Evolutionary conservation across 2,888 invertebrate genomes (phyloP), one percentile per base, ranked within the genome.

Genomic region (Cacoxenus indagator): DNA sequence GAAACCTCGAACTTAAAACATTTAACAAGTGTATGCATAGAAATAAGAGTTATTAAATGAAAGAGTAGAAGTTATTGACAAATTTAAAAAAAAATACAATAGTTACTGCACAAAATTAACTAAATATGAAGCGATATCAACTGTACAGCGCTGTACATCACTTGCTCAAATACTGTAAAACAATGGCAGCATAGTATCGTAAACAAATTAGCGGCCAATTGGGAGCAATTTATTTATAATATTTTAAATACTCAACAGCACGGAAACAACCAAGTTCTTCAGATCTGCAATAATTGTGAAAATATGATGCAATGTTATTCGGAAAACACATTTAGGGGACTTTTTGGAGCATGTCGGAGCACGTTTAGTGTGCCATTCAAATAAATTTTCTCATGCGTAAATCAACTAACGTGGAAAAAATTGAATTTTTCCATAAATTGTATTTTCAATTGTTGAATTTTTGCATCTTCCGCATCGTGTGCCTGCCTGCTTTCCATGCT

Each of bases 321-420:
- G 19, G 5, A 51, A 9, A 22, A 8, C 17, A 9, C 17, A 51
- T 51, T 51, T 51, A 22, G 17, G 22, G n/a, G n/a, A 43, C 11
- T 55, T 55, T 1, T 4, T 26, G 26, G 26, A 26, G 55, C 55
- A 55, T 26, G 26, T 55, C 26, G 27, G 24, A 27, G 55, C 55
- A 55, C 4, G 55, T 22, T 51, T 22, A 22, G n/a, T 22, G n/a
- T 22, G 9, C 14, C 45, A 43, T 51, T 19, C 24, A 17, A 51
- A 51, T 22, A 51, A 51, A 22, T 17, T 51, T 51, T n/a, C 51
- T 51, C 51, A 48, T 51, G 51, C 51, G 55, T 55, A 26, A 55
- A 55, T 5, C 55, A 55, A 14, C 48, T n/a, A 48, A n/a, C 48
- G 27, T 55, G 55, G 6, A 26, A 26, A 17, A 51, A 51, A 51